Percentiles rank a stretch among this genome's conserved stretches.
phyloP scores from a whole-genome alignment of 2,888 invertebrate genomes.

The Tinea semifulvella region DNA sequence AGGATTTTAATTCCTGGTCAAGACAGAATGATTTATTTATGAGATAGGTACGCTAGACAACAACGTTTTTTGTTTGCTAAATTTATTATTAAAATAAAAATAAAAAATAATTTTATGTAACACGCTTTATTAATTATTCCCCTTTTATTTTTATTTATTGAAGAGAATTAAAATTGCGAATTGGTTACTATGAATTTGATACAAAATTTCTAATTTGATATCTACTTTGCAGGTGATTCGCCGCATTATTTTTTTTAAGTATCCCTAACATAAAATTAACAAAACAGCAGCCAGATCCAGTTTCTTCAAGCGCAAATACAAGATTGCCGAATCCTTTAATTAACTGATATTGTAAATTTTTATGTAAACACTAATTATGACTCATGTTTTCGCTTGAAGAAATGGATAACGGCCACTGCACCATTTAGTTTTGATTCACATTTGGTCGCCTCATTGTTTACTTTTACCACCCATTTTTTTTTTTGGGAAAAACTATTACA shows the following conservation, averaged over 20 bases:
- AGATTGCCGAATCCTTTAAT: no score
- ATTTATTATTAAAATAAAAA: not conserved
- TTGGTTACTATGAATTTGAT: conserved; percentile 35
- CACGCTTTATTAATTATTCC: not conserved
- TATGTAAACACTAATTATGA: no score
- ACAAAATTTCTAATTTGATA: conserved; percentile 63
- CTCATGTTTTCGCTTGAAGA: no score
- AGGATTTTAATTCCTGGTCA: no score
- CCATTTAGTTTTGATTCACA: not conserved
- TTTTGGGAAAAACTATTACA: no score
- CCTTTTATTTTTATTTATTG: not conserved
- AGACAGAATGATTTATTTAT: no score
- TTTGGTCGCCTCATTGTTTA: conserved; percentile 2
- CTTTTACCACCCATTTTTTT: not conserved
- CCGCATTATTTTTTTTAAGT: conserved; percentile 48
- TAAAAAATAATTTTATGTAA: not conserved
- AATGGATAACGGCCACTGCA: no score
- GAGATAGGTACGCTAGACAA: no score
- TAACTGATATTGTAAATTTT: no score
- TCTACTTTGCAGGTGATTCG: conserved; percentile 66
- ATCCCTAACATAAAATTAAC: conserved; percentile 46
- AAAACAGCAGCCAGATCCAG: conserved; percentile 57
- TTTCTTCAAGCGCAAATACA: no score
- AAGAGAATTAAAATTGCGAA: conserved; percentile 1
- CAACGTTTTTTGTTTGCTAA: no score